Evolutionary conservation across 2,888 invertebrate species (phyloP).

Genomic region (Ypsolopha sequella): DNA sequence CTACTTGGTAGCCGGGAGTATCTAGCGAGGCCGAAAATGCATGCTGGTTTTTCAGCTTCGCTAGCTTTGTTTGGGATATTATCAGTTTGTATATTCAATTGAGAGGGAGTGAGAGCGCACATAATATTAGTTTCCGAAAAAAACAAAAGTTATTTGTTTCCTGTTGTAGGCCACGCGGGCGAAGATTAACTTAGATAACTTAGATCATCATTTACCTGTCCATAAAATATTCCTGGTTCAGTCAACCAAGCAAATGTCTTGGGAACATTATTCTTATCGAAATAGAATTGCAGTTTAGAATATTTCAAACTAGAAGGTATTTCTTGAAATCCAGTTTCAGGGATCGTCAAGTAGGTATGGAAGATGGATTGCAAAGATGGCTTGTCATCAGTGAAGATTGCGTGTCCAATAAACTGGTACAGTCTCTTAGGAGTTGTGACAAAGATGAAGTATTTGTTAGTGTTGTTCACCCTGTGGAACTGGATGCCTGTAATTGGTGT

Average conservation of each 20-base stretch:
- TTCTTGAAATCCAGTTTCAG: slow-evolving; percentile 79
- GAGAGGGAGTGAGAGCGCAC: too few species aligned
- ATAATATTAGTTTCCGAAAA: too few species aligned
- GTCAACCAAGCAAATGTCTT: slow-evolving; percentile 91
- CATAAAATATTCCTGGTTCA: slow-evolving; percentile 84
- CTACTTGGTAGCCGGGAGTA: too few species aligned
- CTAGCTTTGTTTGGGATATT: too few species aligned
- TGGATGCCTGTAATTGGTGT: slow-evolving; percentile 91
- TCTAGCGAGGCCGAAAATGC: too few species aligned
- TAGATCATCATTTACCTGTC: slow-evolving; percentile 69
- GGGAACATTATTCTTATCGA: slow-evolving; percentile 75
- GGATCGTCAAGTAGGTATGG: slow-evolving; percentile 78
- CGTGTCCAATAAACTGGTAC: slow-evolving; percentile 89
- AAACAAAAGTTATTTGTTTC: too few species aligned
- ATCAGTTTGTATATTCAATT: too few species aligned
- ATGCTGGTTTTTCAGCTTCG: too few species aligned
- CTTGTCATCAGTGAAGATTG: slow-evolving; percentile 79
- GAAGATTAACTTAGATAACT: too few species aligned
- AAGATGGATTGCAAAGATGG: slow-evolving; percentile 85
- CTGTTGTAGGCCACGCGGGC: too few species aligned
- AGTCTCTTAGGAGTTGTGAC: slow-evolving; percentile 86
- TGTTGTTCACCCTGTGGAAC: slow-evolving; percentile 79
- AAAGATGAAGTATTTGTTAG: slow-evolving; percentile 84
- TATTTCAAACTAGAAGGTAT: slow-evolving; percentile 79
- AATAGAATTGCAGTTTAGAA: slow-evolving; percentile 85